Conservation (phyloP, 2,797 vertebrate genomes). For the Orestias chungarensis region DNA sequence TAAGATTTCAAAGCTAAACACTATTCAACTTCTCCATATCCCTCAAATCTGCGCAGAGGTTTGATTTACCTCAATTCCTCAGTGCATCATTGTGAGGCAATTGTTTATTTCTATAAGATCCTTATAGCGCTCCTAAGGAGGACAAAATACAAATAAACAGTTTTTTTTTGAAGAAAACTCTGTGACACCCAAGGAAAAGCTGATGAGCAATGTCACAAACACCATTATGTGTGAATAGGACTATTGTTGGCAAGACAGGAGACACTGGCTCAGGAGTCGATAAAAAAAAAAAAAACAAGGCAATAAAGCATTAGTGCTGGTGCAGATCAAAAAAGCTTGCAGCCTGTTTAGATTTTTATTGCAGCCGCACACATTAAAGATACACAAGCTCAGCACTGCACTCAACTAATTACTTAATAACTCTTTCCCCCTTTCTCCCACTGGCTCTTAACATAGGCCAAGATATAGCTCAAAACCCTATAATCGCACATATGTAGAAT, state of each 20-base stretch:
- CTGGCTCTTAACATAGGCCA: background rate
- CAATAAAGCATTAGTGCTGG: slow-evolving; percentile 22
- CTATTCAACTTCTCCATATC: no score
- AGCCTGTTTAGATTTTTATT: background rate
- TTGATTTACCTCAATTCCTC: background rate
- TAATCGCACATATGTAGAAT: background rate
- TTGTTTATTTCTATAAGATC: background rate
- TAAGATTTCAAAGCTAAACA: background rate
- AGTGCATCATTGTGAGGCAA: background rate
- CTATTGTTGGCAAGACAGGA: slow-evolving; percentile 27
- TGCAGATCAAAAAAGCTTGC: slow-evolving; percentile 16
- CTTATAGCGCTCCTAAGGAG: slow-evolving; percentile 13
- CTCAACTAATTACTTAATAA: slow-evolving; percentile 7
- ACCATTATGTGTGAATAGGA: background rate
- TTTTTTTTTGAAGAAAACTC: slow-evolving; percentile 34
- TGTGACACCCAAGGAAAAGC: slow-evolving; percentile 15
- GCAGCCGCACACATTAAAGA: slow-evolving; percentile 6
- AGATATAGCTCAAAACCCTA: background rate
- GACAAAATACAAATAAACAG: slow-evolving; percentile 15
- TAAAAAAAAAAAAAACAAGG: slow-evolving; percentile 13
- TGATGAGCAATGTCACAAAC: slow-evolving; percentile 27
- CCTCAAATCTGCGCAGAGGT: background rate
- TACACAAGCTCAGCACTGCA: background rate
- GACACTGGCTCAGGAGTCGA: slow-evolving; percentile 5
- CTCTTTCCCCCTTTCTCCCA: background rate